A percentile compares a stretch with the other conserved stretches of the same genome.
phyloP scores from a whole-genome alignment of 2,797 vertebrate species.

The Dendrocincla tyrannina region DNA sequence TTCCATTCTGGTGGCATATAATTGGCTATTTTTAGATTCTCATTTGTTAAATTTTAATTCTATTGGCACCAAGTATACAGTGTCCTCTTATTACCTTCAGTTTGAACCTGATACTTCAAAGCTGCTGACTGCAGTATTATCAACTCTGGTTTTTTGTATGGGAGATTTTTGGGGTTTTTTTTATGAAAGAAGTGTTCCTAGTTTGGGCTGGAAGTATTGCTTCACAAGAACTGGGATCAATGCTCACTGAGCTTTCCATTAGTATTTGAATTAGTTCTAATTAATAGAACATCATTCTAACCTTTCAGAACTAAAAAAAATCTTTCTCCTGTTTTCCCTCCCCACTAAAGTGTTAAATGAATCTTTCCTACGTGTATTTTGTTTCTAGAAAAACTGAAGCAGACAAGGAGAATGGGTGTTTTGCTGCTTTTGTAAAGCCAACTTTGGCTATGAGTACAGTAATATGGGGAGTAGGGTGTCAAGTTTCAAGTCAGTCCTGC shows the following conservation, averaged over 20 bases:
- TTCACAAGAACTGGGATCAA: not conserved
- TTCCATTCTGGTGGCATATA: not conserved
- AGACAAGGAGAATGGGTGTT: not conserved
- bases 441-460: not conserved
- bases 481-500: not conserved
- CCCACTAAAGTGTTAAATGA: not conserved
- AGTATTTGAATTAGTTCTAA: not conserved
- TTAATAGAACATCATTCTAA: not conserved
- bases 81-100: not conserved
- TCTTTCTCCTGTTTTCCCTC: not conserved
- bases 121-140: not conserved
- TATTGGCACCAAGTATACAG: not conserved
- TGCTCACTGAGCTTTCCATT: not conserved
- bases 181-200: not conserved
- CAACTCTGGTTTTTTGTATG: not conserved
- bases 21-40: not conserved
- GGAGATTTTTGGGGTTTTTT: not conserved
- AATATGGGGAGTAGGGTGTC: not conserved
- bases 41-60: not conserved
- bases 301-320: not conserved
- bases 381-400: not conserved
- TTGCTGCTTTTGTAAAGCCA: not conserved
- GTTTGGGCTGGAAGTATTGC: not conserved
- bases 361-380: not conserved
- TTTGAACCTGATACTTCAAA: conserved; percentile 15